phyloP scores from a whole-genome alignment of 2,113 vertebrate genomes.

The Petrocephalus zakoni region DNA sequence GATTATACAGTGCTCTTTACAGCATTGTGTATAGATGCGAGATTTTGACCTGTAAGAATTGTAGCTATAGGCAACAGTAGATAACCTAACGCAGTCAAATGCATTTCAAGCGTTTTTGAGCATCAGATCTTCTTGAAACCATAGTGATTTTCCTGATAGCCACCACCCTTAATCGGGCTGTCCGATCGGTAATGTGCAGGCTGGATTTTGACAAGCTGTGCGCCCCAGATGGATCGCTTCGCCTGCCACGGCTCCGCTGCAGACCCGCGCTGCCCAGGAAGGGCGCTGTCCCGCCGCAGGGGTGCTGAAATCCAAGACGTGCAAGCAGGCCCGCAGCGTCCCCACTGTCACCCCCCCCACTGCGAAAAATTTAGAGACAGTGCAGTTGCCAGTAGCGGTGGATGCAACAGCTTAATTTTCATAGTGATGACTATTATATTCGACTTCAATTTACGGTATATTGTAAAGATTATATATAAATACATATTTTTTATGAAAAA shows the following conservation, averaged over 20 bases:
- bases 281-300: constrained; percentile 15
- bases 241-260: not conserved
- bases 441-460: not conserved
- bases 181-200: not conserved
- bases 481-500: not conserved
- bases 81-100: not conserved
- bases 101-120: not conserved
- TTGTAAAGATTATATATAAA: not conserved
- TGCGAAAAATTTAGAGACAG: not conserved
- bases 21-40: not conserved
- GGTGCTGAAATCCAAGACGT: constrained; percentile 14
- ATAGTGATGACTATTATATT: not conserved
- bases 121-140: not conserved
- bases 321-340: not conserved
- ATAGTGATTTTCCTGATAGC: not conserved
- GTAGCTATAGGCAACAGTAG: not conserved
- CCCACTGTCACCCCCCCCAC: not conserved
- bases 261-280: not conserved
- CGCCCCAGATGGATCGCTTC: not conserved
- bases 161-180: not conserved
- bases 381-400: not conserved
- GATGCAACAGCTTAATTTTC: not conserved
- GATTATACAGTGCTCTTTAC: not conserved
- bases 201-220: not conserved
- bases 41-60: not conserved